Evolutionary conservation across 2,113 vertebrate genomes (phyloP).

Genomic region (Hemiprocne comata): DNA sequence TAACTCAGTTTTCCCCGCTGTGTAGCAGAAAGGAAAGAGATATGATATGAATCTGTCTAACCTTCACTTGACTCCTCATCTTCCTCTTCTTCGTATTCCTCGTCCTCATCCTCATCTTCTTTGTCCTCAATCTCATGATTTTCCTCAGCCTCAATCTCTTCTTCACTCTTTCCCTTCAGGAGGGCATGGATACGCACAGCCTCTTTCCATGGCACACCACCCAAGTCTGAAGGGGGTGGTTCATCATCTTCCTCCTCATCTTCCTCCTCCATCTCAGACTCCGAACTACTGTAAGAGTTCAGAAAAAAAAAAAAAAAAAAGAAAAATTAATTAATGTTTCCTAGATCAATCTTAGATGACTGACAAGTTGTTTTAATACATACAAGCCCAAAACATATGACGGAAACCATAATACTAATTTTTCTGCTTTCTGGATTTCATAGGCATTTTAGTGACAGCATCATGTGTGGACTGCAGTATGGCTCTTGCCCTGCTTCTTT

Average conservation of each 20-base stretch:
- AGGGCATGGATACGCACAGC: constrained; percentile 90
- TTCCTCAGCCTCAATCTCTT: constrained; percentile 67
- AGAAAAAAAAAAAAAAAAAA: background rate
- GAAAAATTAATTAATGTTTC: background rate
- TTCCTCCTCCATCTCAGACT: constrained; percentile 92
- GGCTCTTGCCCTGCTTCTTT: background rate
- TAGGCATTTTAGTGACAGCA: background rate
- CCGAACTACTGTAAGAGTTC: constrained; percentile 86
- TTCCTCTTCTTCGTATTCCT: constrained; percentile 70
- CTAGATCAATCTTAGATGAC: background rate
- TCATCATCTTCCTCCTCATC: constrained; percentile 77
- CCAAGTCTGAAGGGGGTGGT: constrained; percentile 84
- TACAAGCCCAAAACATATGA: background rate
- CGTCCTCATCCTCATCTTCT: constrained; percentile 61
- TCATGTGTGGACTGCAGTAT: background rate
- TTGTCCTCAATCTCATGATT: constrained; percentile 55
- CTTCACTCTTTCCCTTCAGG: constrained; percentile 80
- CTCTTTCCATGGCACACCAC: constrained; percentile 93
- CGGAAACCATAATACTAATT: background rate
- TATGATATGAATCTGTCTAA: constrained; percentile 58
- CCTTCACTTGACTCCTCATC: constrained; percentile 88
- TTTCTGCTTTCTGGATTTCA: background rate
- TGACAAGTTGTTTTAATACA: background rate
- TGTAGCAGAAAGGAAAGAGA: background rate
- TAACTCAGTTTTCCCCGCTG: background rate